phyloP scores from a whole-genome alignment of 2,888 invertebrate genomes.

The Hypolimnas misippus region DNA sequence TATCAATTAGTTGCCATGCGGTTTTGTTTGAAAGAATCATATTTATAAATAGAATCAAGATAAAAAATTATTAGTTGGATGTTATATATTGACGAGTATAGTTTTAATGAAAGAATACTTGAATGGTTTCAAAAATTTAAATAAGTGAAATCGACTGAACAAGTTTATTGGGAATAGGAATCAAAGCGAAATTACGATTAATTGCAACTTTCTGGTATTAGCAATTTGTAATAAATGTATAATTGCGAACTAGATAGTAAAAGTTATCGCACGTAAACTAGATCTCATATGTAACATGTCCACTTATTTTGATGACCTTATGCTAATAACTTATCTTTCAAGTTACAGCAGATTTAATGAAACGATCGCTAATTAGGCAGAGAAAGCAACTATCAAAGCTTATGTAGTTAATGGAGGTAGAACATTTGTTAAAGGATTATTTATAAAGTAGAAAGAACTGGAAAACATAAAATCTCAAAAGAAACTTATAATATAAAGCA shows the following conservation, averaged over 20 bases:
- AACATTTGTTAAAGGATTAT: too few species aligned
- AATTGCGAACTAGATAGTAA: constrained; percentile 26
- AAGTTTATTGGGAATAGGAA: constrained; percentile 8
- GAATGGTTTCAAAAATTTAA: constrained; percentile 1
- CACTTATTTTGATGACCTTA: not conserved
- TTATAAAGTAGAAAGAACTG: too few species aligned
- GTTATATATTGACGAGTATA: too few species aligned
- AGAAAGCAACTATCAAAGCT: not conserved
- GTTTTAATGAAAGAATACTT: not conserved
- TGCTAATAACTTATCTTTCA: not conserved
- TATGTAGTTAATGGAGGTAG: too few species aligned
- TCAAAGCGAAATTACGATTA: not conserved
- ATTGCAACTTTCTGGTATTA: constrained; percentile 32
- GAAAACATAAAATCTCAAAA: too few species aligned
- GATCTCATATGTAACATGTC: constrained; percentile 5
- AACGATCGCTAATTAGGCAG: constrained; percentile 8
- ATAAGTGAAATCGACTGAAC: constrained; percentile 29
- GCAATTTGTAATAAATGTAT: constrained; percentile 22
- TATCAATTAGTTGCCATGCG: not conserved
- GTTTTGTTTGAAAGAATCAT: not conserved
- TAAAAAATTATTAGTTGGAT: too few species aligned
- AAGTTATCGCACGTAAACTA: constrained; percentile 16
- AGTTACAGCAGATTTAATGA: constrained; percentile 3
- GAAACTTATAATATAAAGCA: too few species aligned
- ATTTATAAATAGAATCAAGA: not conserved